Base-by-base conservation (phyloP, 2,113 vertebrate genomes). In the Antechinus stuartii region DNA sequence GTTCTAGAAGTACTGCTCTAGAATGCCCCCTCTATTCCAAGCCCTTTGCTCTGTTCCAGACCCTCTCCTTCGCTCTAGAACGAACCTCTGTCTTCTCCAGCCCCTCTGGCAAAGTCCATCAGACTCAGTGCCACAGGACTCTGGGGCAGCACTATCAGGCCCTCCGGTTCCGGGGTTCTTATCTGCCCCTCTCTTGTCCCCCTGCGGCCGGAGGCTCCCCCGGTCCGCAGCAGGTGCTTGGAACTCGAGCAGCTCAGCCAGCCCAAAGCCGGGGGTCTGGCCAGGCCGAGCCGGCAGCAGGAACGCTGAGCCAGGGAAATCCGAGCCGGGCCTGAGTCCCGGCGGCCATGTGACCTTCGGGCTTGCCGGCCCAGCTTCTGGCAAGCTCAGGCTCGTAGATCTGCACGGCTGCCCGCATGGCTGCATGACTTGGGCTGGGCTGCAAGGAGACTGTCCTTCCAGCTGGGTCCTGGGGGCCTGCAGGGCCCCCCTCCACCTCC, bases 261-360 rank as follows among this genome's bases (percentile, higher is more conserved):
- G 27, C 5, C 12, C 2, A 54, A 68, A 1, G 12, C 46, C 10
- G 0, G 96, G 92, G 94, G 56, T 94, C 95, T 0, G 0, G 46
- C 35, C 30, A 76, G 93, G 68, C 90, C 47, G 94, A 96, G 61
- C 97, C 97, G 95, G 92, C 96, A 97, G 94, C 96, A 97, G 95
- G 91, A 94, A 93, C 92, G 8, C 9, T 25, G 27, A 61, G 26
- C 57, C 10, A 10, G 57, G 26, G 26, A 61, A 30, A 61, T 61
- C 57, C 2, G 10, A 61, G 57, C 27, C 10, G 10, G 57, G 57
- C 10, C 10, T 12, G 91, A 61, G 50, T 9, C 50, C 50, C 2
- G 9, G 9, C 10, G 57, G 10, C 11, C 30, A 30, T 35, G 57
- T 12, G 57, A 35, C 57, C 30, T 30, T 35, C 3, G 8, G 27